Percentiles rank a stretch among this genome's conserved stretches.
Conservation (phyloP, 2,888 invertebrate genomes). For the Protula sp. region DNA sequence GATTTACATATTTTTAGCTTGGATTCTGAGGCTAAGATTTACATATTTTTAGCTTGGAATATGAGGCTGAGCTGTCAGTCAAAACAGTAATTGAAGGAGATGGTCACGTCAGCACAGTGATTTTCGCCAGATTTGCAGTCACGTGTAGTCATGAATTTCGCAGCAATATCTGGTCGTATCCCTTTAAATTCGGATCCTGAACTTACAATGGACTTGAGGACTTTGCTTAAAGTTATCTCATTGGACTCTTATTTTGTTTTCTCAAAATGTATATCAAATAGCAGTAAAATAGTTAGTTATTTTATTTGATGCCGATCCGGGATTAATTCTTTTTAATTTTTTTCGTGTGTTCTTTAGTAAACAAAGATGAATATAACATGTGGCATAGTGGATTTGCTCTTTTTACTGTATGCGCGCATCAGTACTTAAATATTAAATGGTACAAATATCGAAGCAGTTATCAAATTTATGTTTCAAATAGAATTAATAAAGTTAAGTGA, state of each 20-base stretch:
- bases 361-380: too few relatives aligned
- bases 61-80: background rate
- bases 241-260: too few relatives aligned
- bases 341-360: background rate
- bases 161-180: background rate
- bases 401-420: too few relatives aligned
- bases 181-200: background rate
- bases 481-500: too few relatives aligned
- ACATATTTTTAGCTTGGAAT: background rate
- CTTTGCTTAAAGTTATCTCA: background rate
- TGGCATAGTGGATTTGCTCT: too few relatives aligned
- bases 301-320: background rate
- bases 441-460: too few relatives aligned
- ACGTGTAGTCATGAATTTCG: background rate
- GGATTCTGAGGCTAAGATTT: too few relatives aligned
- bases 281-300: background rate
- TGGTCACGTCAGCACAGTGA: background rate
- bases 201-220: background rate
- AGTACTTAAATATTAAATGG: too few relatives aligned
- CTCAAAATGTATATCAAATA: too few relatives aligned
- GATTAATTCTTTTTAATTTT: background rate
- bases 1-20: too few relatives aligned
- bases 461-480: too few relatives aligned
- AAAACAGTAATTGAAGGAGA: background rate
- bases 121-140: background rate